These are phyloP conservation scores for Empidonax alnorum DNA, from an alignment of 2,113 vertebrate species.

Conservation along the genomic window DNA sequence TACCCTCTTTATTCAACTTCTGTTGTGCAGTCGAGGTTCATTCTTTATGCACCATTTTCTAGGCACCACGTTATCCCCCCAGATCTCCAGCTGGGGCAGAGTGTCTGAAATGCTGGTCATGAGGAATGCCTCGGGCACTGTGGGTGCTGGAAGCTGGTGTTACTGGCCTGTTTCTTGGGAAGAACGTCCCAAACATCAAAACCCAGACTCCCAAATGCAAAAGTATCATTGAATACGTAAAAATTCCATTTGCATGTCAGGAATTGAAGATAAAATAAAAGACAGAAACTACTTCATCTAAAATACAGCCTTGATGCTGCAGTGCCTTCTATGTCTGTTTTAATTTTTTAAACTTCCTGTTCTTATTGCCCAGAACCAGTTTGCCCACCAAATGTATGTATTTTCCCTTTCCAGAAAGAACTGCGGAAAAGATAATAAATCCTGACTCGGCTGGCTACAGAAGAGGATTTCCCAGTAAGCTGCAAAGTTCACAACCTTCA, in stretches of 20 bases:
- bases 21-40: not conserved
- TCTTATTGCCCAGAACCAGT: not conserved
- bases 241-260: not conserved
- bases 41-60: not conserved
- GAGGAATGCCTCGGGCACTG: not conserved
- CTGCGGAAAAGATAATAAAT: not conserved
- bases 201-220: not conserved
- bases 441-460: not conserved
- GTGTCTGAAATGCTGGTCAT: not conserved
- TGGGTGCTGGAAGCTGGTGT: not conserved
- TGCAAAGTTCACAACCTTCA: conserved; percentile 23
- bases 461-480: conserved; percentile 6
- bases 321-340: not conserved
- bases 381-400: not conserved
- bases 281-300: not conserved
- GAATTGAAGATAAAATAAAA: not conserved
- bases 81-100: not conserved
- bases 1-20: conserved; percentile 20
- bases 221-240: not conserved
- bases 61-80: not conserved
- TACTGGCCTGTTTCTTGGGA: not conserved
- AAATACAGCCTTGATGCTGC: not conserved
- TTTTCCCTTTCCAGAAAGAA: conserved; percentile 8
- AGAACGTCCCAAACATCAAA: not conserved
- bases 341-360: not conserved